Percentiles rank a stretch among this genome's conserved stretches.
phyloP scores from a whole-genome alignment of 2,797 vertebrate species.

The Poecilia wingei region DNA sequence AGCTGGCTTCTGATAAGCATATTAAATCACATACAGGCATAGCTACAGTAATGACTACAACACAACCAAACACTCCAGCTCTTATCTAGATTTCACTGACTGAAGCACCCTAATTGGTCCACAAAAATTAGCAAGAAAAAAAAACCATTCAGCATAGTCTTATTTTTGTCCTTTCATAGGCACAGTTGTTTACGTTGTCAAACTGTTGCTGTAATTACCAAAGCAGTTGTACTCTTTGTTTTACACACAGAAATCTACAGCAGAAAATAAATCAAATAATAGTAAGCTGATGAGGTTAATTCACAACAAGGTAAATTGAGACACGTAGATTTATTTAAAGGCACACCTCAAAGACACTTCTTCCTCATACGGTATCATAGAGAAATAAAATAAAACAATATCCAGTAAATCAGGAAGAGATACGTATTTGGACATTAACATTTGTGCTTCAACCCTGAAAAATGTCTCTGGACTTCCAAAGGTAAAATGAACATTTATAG shows the following conservation, averaged over 20 bases:
- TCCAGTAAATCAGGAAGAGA: background rate
- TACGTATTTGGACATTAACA: background rate
- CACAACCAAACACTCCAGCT: constrained; percentile 31
- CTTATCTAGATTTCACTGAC: constrained; percentile 43
- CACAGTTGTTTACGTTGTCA: background rate
- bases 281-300: background rate
- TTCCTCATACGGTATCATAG: background rate
- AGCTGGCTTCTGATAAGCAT: constrained; percentile 58
- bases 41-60: constrained; percentile 59
- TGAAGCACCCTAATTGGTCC: constrained; percentile 30
- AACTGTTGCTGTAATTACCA: background rate
- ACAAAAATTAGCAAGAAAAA: constrained; percentile 16
- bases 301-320: background rate
- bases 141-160: background rate
- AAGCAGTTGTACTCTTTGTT: background rate
- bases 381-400: background rate
- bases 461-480: background rate
- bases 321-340: background rate
- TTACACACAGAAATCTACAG: background rate
- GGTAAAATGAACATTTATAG: background rate
- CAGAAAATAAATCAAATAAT: background rate
- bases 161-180: background rate
- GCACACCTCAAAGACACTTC: background rate
- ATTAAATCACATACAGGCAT: constrained; percentile 50
- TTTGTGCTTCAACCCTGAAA: background rate